phyloP scores from a whole-genome alignment of 2,113 vertebrate genomes.

The Scomber colias region DNA sequence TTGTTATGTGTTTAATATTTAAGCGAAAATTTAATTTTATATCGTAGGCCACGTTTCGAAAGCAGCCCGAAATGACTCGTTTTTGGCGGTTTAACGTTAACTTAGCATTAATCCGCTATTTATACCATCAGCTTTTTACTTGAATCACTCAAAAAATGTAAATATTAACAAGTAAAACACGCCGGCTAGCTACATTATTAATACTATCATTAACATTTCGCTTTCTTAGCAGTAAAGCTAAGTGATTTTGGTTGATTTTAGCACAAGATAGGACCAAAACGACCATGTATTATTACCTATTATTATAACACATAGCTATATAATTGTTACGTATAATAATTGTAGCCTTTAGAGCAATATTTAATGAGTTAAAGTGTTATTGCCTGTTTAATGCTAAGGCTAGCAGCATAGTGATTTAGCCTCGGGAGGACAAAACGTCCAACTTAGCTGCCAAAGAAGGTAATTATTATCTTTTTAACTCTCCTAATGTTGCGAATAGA shows the following conservation, averaged over 20 bases:
- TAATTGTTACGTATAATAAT: too few relatives aligned
- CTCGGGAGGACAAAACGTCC: conserved; percentile 12
- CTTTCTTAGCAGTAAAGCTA: neutral
- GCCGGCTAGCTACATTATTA: neutral
- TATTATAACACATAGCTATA: accelerated
- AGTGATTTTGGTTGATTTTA: neutral
- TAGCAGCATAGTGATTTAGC: neutral
- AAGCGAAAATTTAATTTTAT: conserved; percentile 6
- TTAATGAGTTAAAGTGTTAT: too few relatives aligned
- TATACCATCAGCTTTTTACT: neutral
- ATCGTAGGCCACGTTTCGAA: conserved; percentile 66
- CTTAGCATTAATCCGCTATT: neutral
- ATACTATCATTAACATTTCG: too few relatives aligned
- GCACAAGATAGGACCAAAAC: conserved; percentile 1
- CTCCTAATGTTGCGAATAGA: accelerated
- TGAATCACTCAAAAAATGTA: neutral
- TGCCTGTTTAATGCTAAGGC: too few relatives aligned
- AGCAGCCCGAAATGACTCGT: conserved; percentile 1
- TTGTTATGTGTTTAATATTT: neutral
- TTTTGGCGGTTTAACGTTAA: conserved; percentile 55
- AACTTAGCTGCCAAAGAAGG: neutral
- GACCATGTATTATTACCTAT: neutral
- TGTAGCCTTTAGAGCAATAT: too few relatives aligned
- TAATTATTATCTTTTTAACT: neutral
- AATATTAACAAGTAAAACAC: neutral